A percentile compares a stretch with the other conserved stretches of the same genome.
Evolutionary conservation across 2,888 invertebrate genomes (phyloP).

Genomic region (Lamproptera curius): DNA sequence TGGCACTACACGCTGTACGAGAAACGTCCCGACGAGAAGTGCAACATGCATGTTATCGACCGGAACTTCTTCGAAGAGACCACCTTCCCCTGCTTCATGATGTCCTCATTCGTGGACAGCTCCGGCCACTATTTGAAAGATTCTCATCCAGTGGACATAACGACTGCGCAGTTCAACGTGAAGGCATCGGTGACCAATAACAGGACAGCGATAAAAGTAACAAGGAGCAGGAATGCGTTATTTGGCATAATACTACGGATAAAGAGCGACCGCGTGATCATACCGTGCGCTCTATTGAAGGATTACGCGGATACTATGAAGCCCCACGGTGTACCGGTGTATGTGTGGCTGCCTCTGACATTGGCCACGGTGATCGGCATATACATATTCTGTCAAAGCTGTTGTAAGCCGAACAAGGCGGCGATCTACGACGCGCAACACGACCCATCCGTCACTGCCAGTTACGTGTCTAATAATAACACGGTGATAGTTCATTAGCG

Average conservation of each 20-base stretch:
- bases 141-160: constrained; percentile 47
- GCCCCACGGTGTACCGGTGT: constrained; percentile 53
- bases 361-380: constrained; percentile 45
- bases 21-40: constrained; percentile 46
- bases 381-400: constrained; percentile 49
- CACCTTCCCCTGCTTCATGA: constrained; percentile 57
- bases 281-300: constrained; percentile 57
- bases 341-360: constrained; percentile 59
- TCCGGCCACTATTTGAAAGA: constrained; percentile 33
- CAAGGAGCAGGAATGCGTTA: constrained; percentile 57
- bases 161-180: constrained; percentile 48
- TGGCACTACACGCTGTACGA: constrained; percentile 45
- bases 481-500: constrained; percentile 17
- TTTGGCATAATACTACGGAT: constrained; percentile 63
- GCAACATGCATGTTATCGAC: constrained; percentile 59
- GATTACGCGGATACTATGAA: constrained; percentile 60
- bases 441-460: constrained; percentile 36
- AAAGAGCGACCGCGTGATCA: constrained; percentile 42
- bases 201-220: constrained; percentile 44
- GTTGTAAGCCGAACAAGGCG: constrained; percentile 42
- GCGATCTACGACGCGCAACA: constrained; percentile 41
- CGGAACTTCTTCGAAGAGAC: constrained; percentile 53
- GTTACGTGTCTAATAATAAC: constrained; percentile 44
- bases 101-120: constrained; percentile 59
- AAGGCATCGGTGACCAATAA: constrained; percentile 42